phyloP scores from a whole-genome alignment of 2,113 vertebrate genomes.

The Mastomys coucha region DNA sequence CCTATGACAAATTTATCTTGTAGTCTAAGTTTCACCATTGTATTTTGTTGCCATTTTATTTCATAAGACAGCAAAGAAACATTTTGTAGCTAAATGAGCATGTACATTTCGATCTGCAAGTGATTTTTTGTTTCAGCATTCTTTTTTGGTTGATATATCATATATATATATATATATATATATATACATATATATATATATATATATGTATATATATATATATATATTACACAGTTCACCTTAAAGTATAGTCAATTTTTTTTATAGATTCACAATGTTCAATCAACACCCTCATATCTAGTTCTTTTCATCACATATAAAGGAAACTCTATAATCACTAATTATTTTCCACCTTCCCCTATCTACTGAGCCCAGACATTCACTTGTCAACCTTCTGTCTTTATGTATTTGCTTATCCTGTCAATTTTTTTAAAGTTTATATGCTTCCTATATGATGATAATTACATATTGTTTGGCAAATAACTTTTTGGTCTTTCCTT shows the following conservation, averaged over 20 bases:
- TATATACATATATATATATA: too few species aligned
- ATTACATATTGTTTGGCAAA: background rate
- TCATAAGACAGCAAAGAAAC: background rate
- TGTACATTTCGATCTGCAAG: background rate
- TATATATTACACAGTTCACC: background rate
- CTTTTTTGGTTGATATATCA: too few species aligned
- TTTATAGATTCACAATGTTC: background rate
- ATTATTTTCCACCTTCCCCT: background rate
- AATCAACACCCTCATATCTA: too few species aligned
- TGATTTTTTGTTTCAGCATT: background rate
- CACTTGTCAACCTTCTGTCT: background rate
- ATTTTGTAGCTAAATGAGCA: slow-evolving; percentile 6
- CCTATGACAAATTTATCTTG: background rate
- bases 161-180: too few species aligned
- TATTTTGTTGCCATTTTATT: background rate
- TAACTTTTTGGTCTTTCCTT: background rate
- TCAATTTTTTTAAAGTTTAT: background rate
- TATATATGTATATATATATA: too few species aligned
- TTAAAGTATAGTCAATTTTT: background rate
- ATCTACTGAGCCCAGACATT: background rate
- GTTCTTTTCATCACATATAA: background rate
- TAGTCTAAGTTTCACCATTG: background rate
- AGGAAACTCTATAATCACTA: background rate
- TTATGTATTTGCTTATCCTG: background rate
- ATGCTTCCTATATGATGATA: background rate